Base-by-base conservation (phyloP, 1,140 invertebrate species). In the Diuraphis noxia region DNA sequence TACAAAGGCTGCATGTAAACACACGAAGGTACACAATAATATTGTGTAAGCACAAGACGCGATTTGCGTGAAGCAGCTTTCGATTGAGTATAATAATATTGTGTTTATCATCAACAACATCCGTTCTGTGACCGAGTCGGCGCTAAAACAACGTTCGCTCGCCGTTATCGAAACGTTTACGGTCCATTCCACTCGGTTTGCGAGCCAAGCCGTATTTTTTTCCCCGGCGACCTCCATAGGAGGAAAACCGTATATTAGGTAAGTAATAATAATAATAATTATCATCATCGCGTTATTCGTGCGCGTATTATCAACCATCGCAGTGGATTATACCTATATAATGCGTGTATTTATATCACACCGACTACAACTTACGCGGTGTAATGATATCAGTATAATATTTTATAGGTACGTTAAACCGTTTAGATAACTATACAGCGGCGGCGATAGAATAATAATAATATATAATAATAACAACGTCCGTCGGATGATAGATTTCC, bases 151-250 rank as follows among this genome's bases (percentile, higher is more conserved):
- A n/a, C 82, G 82, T 30, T 82, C 23, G 9, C 86, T 56, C 5
- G 21, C 21, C 63, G 88, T 79, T 89, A 89, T 89, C 88, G 41
- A 90, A 90, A 79, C 88, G 40, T 90, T 90, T 19, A 81, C 88
- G 34, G 88, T 90, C 72, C 88, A 90, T 90, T 90, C 88, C 88
- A 90, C 88, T 79, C 88, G 30, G 88, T 90, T 90, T 46, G 72
- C 72, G 72, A 90, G 77, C 88, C 72, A 46, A 43, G 46, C 49
- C 34, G 46, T 87, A 25, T 90, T 81, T 90, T 81, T 63, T 38
- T 21, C 8, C 0, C 13, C 13, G 13, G 7, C 87, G 5, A 30
- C 38, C 30, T 77, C 56, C 34, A 9, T 13, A 5, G 2, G 0
- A 41, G n/a, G 63, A 36, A 52, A 81, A 36, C 46, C 41, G 72